Base-by-base conservation (phyloP, 2,113 vertebrate species). In the Tiliqua scincoides region DNA sequence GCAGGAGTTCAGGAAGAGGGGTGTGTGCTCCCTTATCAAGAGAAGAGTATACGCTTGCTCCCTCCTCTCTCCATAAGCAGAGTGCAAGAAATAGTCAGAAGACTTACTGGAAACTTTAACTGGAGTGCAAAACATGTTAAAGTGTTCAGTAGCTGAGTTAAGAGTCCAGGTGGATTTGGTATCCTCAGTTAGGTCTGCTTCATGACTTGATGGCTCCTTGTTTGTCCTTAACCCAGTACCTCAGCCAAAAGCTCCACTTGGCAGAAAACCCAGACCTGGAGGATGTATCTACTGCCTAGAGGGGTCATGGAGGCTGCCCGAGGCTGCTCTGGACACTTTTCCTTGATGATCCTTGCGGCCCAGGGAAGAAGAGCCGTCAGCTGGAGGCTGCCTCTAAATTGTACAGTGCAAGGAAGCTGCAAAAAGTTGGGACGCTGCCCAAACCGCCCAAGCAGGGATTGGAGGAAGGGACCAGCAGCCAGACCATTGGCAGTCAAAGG, bases 181-280 rank as follows among this genome's bases (percentile, higher is more conserved):
- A 43, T 40, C n/a, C 74, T 48, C n/a, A 57, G 62, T 72, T 25
- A 65, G 71, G 57, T 1, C 21, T 30, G 11, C 14, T 11, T 9
- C 76, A 32, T 48, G 30, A 43, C 61, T 35, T 9, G 10, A 8
- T 37, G 57, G 15, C 62, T 12, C 0, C 35, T 4, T 0, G 20
- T 82, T 71, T 61, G 94, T 97, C 43, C 97, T 98, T 97, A 96
- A 98, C 89, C 4, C 40, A 15, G 35, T 76, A 2, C 65, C 21
- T 59, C 96, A 99, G 98, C 95, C 98, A 99, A 96, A 99, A 98
- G 92, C 93, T 99, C 91, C 97, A 99, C 92, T 92, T 99, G 93
- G 98, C 98, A 0, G 98, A 99, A 95, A 98, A 98, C 91, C 96
- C 98, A 5, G 97, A 98, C 74, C 94, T 97, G 52, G 96, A 98